Evolutionary conservation across 2,888 invertebrate species (phyloP).

Genomic region (Eurytoma adleriae): DNA sequence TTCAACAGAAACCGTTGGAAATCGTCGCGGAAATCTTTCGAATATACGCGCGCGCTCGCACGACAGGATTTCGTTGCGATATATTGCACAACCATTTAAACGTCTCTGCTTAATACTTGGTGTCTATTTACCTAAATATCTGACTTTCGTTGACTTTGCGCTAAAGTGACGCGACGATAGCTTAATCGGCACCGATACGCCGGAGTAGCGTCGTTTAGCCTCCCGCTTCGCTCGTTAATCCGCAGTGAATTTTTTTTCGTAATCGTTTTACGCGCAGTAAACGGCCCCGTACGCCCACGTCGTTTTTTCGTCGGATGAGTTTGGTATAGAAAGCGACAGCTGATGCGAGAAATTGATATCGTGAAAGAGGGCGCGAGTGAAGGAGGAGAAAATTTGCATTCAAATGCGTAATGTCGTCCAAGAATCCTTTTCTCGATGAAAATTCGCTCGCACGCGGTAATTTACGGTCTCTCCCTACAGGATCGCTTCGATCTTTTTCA

Average conservation of each 20-base stretch:
- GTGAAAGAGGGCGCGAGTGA: background rate
- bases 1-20: too few species aligned
- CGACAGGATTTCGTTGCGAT: background rate
- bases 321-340: constrained; percentile 14
- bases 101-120: background rate
- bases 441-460: too few species aligned
- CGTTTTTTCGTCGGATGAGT: constrained; percentile 32
- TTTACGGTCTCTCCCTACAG: too few species aligned
- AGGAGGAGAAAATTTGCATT: constrained; percentile 5
- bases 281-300: constrained; percentile 27
- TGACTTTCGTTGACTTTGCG: constrained; percentile 47
- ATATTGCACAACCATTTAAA: background rate
- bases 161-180: background rate
- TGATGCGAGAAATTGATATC: background rate
- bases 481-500: too few species aligned
- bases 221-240: constrained; percentile 36
- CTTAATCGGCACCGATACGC: constrained; percentile 17
- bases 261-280: background rate
- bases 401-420: background rate
- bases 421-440: too few species aligned
- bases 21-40: too few species aligned
- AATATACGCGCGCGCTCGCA: too few species aligned
- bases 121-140: constrained; percentile 20
- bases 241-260: constrained; percentile 34
- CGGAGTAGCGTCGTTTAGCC: background rate